Conservation (phyloP, 1,140 invertebrate species). For the Scaptomyza graminum region DNA sequence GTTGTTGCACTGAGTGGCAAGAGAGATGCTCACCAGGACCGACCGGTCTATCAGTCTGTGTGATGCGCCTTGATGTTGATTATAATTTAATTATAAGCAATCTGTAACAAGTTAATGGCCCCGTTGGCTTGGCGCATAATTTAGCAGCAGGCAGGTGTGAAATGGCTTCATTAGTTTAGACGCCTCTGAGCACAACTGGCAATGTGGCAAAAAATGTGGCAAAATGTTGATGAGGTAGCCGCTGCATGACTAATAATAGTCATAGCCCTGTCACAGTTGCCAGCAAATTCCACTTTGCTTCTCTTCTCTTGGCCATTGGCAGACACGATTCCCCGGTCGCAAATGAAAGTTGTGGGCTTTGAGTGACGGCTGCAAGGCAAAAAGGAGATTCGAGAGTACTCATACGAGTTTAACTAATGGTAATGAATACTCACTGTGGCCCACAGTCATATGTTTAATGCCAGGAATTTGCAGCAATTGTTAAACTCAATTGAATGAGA, state of each 20-base stretch:
- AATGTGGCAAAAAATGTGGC: constrained; percentile 11
- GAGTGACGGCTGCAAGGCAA: constrained; percentile 25
- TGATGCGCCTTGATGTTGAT: constrained; percentile 63
- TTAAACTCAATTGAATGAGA: not conserved
- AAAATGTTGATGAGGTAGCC: constrained; percentile 32
- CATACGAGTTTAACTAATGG: constrained; percentile 14
- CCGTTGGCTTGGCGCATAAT: constrained; percentile 51
- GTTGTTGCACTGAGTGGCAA: constrained; percentile 5
- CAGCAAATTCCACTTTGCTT: not conserved
- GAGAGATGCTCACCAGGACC: constrained; percentile 4
- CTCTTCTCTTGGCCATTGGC: constrained; percentile 2
- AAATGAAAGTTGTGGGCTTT: constrained; percentile 35
- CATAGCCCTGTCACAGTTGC: constrained; percentile 62
- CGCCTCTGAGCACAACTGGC: constrained; percentile 17
- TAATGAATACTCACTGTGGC: constrained; percentile 6
- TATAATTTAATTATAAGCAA: constrained; percentile 82
- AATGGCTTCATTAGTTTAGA: constrained; percentile 79
- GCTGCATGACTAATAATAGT: constrained; percentile 64
- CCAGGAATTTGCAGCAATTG: not conserved
- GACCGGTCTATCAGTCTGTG: constrained; percentile 23
- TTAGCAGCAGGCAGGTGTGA: constrained; percentile 72
- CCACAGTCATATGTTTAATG: not conserved
- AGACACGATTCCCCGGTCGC: constrained; percentile 6
- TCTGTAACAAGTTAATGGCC: constrained; percentile 75
- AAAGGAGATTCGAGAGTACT: not conserved